Percentiles rank a stretch among this genome's conserved stretches.
phyloP scores from a whole-genome alignment of 2,113 vertebrate genomes.

The Fulmarus glacialis region DNA sequence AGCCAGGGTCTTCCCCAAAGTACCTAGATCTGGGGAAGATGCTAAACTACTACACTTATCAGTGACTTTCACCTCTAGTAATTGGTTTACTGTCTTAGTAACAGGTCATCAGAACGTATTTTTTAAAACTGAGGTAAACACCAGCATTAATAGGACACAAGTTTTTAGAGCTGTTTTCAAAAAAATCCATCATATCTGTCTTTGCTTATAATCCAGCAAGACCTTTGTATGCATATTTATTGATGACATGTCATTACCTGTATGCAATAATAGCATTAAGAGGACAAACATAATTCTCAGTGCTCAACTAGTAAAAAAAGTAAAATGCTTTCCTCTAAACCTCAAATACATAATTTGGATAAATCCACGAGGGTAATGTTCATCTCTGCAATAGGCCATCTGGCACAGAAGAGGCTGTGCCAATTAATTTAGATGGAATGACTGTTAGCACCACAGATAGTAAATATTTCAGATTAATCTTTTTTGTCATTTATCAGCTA shows the following conservation, averaged over 20 bases:
- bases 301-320: not conserved
- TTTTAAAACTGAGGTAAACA: not conserved
- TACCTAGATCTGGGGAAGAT: not conserved
- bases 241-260: not conserved
- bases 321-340: not conserved
- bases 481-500: not conserved
- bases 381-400: conserved; percentile 54
- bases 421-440: conserved; percentile 18
- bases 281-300: not conserved
- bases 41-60: not conserved
- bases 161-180: not conserved
- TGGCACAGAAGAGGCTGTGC: conserved; percentile 31
- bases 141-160: not conserved
- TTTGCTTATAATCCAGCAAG: not conserved
- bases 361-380: not conserved
- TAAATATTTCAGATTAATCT: conserved; percentile 29
- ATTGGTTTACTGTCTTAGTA: not conserved
- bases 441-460: not conserved
- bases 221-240: not conserved
- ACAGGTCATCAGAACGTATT: not conserved
- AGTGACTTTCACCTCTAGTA: not conserved
- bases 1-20: not conserved
- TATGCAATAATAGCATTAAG: not conserved
- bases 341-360: conserved; percentile 31
- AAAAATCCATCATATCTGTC: not conserved